phyloP scores from a whole-genome alignment of 2,797 vertebrate genomes.

The Cossypha dichroa region DNA sequence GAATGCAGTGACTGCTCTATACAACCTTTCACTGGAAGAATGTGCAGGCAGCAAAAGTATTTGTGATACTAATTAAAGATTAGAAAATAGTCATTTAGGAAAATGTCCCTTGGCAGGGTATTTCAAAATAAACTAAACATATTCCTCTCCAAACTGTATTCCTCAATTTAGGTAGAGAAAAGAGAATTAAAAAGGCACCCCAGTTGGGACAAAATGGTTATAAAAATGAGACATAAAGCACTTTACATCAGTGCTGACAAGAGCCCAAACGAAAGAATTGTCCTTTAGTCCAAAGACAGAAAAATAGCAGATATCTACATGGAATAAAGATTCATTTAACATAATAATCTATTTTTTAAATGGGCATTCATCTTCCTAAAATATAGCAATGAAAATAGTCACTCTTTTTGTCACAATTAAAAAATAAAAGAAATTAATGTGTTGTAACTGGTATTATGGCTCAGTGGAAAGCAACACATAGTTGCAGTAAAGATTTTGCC shows the following conservation, averaged over 20 bases:
- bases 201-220: neutral
- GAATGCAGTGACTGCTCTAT: neutral
- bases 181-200: neutral
- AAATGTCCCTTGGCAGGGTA: neutral
- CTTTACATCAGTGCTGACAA: neutral
- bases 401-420: neutral
- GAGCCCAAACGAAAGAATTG: neutral
- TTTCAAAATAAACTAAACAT: neutral
- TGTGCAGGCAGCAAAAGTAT: conserved; percentile 20
- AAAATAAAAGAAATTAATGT: neutral
- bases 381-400: neutral
- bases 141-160: neutral
- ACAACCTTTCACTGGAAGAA: neutral
- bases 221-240: neutral
- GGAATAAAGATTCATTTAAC: neutral
- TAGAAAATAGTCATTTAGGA: conserved; percentile 21
- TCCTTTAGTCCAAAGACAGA: neutral
- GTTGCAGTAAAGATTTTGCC: neutral
- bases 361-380: neutral
- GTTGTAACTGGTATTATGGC: neutral
- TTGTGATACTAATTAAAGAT: conserved; percentile 51
- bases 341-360: neutral
- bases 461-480: neutral
- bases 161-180: neutral
- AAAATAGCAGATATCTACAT: neutral